phyloP scores from a whole-genome alignment of 1,140 invertebrate species.

The Holotrichia oblita region DNA sequence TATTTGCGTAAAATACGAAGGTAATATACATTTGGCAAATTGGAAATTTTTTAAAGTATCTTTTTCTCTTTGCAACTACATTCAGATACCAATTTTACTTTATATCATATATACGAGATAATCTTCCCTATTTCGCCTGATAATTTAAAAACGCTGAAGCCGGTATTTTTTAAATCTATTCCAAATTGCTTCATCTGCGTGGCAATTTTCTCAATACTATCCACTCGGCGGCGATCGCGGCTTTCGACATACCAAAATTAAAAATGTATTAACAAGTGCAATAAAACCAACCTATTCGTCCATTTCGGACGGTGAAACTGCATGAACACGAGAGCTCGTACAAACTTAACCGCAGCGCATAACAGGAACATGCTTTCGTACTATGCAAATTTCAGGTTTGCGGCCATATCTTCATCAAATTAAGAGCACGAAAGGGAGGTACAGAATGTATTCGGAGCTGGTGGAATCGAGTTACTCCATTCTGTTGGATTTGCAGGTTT shows the following conservation, averaged over 20 bases:
- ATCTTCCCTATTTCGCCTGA: not conserved
- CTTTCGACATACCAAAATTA: constrained; percentile 6
- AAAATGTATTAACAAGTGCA: constrained; percentile 26
- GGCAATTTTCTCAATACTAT: not conserved
- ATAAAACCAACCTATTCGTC: constrained; percentile 7
- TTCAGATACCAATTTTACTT: no score
- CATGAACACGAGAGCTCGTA: not conserved
- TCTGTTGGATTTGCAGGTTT: constrained; percentile 28
- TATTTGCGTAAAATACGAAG: no score
- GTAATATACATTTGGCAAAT: no score
- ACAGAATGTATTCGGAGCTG: not conserved
- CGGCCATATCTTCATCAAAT: constrained; percentile 34
- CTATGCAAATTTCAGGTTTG: constrained; percentile 28
- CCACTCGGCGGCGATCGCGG: not conserved
- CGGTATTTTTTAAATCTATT: not conserved
- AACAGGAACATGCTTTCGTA: constrained; percentile 1
- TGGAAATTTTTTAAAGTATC: no score
- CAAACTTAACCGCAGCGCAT: constrained; percentile 7
- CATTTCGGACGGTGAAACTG: constrained; percentile 14
- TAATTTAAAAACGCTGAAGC: not conserved
- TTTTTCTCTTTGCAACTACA: no score
- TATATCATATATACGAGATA: not conserved
- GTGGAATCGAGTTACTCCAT: constrained; percentile 16
- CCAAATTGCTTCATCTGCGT: not conserved
- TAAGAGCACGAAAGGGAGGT: constrained; percentile 34